These are phyloP conservation scores for Pimephales promelas DNA, from an alignment of 2,113 vertebrate species.

Conservation along the genomic window DNA sequence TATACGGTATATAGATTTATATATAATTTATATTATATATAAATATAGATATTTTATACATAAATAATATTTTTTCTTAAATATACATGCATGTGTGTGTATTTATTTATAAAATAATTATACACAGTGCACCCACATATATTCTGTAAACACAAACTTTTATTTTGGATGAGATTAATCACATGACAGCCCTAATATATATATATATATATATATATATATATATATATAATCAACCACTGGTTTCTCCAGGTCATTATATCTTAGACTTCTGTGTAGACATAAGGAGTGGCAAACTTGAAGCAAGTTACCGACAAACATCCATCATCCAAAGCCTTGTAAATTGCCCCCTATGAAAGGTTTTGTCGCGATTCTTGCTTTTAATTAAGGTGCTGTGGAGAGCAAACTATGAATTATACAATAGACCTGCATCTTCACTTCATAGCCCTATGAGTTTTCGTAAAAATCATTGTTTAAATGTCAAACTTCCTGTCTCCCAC, in stretches of 20 bases:
- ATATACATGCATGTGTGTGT: too few species aligned
- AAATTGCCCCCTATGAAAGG: conserved; percentile 58
- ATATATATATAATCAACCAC: background rate
- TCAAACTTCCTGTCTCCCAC: background rate
- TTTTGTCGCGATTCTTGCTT: conserved; percentile 50
- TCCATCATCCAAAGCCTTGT: conserved; percentile 54
- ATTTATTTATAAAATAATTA: too few species aligned
- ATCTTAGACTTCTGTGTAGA: conserved; percentile 41
- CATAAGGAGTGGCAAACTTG: conserved; percentile 51
- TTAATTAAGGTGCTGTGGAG: conserved; percentile 49
- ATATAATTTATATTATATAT: too few species aligned
- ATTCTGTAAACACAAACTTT: too few species aligned
- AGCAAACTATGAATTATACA: conserved; percentile 48
- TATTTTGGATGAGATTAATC: too few species aligned
- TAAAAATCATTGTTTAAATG: conserved; percentile 22
- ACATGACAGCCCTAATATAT: too few species aligned
- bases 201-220: too few species aligned
- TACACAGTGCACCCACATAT: too few species aligned
- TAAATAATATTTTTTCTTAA: too few species aligned
- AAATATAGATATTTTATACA: too few species aligned
- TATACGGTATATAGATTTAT: too few species aligned
- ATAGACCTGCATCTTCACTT: background rate
- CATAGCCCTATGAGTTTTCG: background rate
- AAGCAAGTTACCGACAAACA: conserved; percentile 49
- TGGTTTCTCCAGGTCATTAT: conserved; percentile 37